Percentiles rank a stretch among this genome's conserved stretches.
phyloP scores from a whole-genome alignment of 2,888 invertebrate genomes.

The Nineta flava region DNA sequence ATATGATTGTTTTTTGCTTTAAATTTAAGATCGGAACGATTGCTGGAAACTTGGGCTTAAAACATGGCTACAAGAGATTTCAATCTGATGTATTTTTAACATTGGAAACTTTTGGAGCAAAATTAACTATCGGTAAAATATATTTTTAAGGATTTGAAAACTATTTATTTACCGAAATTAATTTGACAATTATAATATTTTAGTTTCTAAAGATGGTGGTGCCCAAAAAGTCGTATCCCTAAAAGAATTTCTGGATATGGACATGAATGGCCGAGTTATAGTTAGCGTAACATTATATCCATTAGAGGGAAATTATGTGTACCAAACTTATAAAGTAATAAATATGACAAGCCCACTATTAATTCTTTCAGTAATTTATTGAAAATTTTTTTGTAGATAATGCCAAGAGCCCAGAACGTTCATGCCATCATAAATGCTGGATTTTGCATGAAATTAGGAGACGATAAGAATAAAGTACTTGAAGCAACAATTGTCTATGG shows the following conservation, averaged over 20 bases:
- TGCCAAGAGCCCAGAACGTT: slow-evolving; percentile 54
- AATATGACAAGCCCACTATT: background rate
- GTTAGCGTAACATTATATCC: slow-evolving; percentile 32
- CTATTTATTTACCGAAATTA: slow-evolving; percentile 26
- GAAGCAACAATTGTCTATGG: slow-evolving; percentile 47
- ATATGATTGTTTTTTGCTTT: background rate
- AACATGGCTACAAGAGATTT: slow-evolving; percentile 49
- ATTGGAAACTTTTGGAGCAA: slow-evolving; percentile 42
- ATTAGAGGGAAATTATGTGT: slow-evolving; percentile 23
- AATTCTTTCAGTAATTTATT: background rate
- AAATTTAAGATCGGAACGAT: slow-evolving; percentile 42
- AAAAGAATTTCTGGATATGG: slow-evolving; percentile 24
- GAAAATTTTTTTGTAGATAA: slow-evolving; percentile 34
- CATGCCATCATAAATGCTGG: slow-evolving; percentile 63
- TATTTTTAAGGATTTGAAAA: slow-evolving; percentile 16
- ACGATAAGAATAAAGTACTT: slow-evolving; percentile 24
- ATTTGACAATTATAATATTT: background rate
- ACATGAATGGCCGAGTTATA: slow-evolving; percentile 33
- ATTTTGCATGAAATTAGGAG: slow-evolving; percentile 39
- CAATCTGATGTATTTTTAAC: slow-evolving; percentile 57
- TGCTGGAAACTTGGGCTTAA: slow-evolving; percentile 57
- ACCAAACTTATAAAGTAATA: slow-evolving; percentile 21
- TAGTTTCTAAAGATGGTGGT: background rate
- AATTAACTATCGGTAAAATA: slow-evolving; percentile 18
- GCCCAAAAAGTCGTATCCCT: background rate